Evolutionary conservation across 2,113 vertebrate species (phyloP).

Genomic region (Andinoacara biseriatus): DNA sequence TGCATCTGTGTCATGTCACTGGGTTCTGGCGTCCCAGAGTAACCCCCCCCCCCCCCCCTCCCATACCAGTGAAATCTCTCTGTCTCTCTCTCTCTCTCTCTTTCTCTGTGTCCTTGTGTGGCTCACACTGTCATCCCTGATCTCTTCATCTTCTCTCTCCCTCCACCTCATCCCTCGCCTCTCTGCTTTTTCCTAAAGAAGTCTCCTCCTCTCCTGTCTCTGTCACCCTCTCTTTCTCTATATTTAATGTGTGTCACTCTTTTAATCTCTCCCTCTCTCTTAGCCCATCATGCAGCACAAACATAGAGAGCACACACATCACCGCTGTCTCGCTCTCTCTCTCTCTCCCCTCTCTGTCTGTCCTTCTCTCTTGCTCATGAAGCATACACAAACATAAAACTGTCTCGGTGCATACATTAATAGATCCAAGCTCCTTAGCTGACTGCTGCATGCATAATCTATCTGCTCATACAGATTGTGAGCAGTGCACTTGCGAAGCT

Average conservation of each 20-base stretch:
- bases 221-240: conserved; percentile 23
- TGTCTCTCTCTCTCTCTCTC: not conserved
- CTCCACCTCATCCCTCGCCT: conserved; percentile 22
- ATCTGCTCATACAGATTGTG: conserved; percentile 47
- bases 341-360: not conserved
- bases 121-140: conserved; percentile 44
- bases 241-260: conserved; percentile 46
- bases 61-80: conserved; percentile 15
- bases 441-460: conserved; percentile 68
- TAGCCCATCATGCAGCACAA: conserved; percentile 11
- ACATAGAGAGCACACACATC: conserved; percentile 33
- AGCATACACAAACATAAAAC: conserved; percentile 59
- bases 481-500: conserved; percentile 17
- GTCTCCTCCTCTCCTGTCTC: conserved; percentile 1
- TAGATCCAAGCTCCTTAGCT: conserved; percentile 58
- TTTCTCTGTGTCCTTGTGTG: conserved; percentile 43
- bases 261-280: conserved; percentile 27
- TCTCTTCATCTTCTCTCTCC: conserved; percentile 57
- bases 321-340: not conserved
- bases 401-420: conserved; percentile 62
- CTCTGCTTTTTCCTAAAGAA: conserved; percentile 31
- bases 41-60: conserved; percentile 58
- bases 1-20: conserved; percentile 83
- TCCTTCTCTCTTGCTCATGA: conserved; percentile 24
- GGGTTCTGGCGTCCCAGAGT: conserved; percentile 76